These are phyloP conservation scores for Hydractinia symbiolongicarpus DNA, from an alignment of 30 jellyfish, hydroid and myxozoan species.

Conservation along the genomic window DNA sequence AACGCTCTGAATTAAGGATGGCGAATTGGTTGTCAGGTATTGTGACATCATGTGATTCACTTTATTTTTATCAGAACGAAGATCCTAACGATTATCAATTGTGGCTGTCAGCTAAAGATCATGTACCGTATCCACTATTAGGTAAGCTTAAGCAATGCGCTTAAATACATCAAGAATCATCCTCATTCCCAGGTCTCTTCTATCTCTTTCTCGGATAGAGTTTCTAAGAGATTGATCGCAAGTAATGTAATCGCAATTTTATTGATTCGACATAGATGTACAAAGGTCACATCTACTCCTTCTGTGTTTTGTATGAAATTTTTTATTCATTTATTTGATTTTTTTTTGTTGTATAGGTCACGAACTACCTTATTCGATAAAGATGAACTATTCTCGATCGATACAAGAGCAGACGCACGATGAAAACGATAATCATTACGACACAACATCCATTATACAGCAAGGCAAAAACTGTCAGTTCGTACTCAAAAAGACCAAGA, in stretches of 20 bases:
- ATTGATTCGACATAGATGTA: no score
- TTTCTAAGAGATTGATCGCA: no score
- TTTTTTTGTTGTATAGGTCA: slow-evolving; percentile 54
- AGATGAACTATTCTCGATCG: slow-evolving; percentile 76
- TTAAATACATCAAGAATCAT: no score
- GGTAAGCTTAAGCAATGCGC: slow-evolving; percentile 40
- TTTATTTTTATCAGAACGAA: slow-evolving; percentile 37
- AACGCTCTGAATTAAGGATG: no score
- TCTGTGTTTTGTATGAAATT: not conserved
- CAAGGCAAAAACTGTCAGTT: slow-evolving; percentile 55
- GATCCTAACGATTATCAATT: slow-evolving; percentile 77
- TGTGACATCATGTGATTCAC: not conserved
- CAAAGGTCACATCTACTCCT: no score
- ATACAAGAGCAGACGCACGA: slow-evolving; percentile 21
- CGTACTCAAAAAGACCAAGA: slow-evolving; percentile 64
- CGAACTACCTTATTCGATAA: slow-evolving; percentile 86
- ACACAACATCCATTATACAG: not conserved
- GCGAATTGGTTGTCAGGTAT: no score
- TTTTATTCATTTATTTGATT: not conserved
- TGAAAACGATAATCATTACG: slow-evolving; percentile 28
- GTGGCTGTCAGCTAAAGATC: slow-evolving; percentile 92
- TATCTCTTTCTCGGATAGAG: no score
- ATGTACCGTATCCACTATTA: slow-evolving; percentile 73
- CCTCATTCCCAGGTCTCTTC: no score
- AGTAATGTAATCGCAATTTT: no score